Percentiles rank a stretch among this genome's conserved stretches.
phyloP scores from a whole-genome alignment of 1,140 invertebrate genomes.

The Battus philenor region DNA sequence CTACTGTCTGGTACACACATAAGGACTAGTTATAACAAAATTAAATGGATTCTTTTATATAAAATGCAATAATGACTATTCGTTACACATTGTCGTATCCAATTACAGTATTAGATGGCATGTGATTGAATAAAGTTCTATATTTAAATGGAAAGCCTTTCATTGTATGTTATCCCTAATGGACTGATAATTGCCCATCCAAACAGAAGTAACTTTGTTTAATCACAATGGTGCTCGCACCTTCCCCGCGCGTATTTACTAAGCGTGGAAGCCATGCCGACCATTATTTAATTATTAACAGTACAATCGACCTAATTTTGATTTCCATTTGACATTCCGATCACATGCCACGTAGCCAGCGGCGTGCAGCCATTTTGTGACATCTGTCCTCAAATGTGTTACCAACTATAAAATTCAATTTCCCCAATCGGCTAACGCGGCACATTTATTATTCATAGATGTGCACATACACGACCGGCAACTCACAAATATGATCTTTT shows the following conservation, averaged over 20 bases:
- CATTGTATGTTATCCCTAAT: slow-evolving; percentile 62
- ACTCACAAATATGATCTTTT: slow-evolving; percentile 74
- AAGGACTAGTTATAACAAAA: no score
- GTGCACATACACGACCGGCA: slow-evolving; percentile 62
- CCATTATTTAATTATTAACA: slow-evolving; percentile 75
- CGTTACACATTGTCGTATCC: no score
- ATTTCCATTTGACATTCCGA: slow-evolving; percentile 74
- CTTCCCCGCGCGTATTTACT: slow-evolving; percentile 43
- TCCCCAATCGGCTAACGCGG: slow-evolving; percentile 70
- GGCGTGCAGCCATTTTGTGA: slow-evolving; percentile 67
- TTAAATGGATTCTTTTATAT: no score
- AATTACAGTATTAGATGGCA: slow-evolving; percentile 29
- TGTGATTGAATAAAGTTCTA: slow-evolving; percentile 48
- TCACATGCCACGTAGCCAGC: slow-evolving; percentile 53
- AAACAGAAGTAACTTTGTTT: slow-evolving; percentile 73
- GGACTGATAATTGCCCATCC: slow-evolving; percentile 70
- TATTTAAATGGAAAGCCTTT: slow-evolving; percentile 52
- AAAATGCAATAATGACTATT: no score
- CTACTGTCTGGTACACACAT: no score
- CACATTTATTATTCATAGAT: slow-evolving; percentile 75
- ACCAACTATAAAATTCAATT: slow-evolving; percentile 76
- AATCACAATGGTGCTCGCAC: slow-evolving; percentile 64
- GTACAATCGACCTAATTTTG: slow-evolving; percentile 73
- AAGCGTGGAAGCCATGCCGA: slow-evolving; percentile 27
- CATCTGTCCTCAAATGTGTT: slow-evolving; percentile 73